These are phyloP conservation scores for Pangasius macronema DNA, from an alignment of 2,797 vertebrate genomes.

Conservation along the genomic window DNA sequence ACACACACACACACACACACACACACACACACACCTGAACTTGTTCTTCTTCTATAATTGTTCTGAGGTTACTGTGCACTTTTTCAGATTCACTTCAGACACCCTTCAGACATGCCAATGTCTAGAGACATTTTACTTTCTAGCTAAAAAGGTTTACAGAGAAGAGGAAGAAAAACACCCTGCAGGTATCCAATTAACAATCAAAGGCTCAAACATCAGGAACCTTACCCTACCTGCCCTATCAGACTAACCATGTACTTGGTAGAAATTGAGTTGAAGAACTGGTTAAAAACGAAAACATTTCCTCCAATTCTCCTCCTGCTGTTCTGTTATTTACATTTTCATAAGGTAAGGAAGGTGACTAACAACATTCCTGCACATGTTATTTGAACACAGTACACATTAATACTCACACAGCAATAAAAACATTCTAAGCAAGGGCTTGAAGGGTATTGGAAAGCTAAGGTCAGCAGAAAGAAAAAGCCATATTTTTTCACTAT, in stretches of 20 bases:
- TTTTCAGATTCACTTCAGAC: constrained; percentile 7
- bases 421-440: neutral
- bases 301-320: neutral
- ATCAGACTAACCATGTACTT: neutral
- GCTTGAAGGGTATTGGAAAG: neutral
- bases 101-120: neutral
- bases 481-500: constrained; percentile 17
- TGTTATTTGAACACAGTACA: neutral
- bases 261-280: neutral
- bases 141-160: constrained; percentile 10
- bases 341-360: neutral
- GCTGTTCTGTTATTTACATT: neutral
- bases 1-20: constrained; percentile 15
- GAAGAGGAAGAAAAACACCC: constrained; percentile 9
- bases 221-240: neutral
- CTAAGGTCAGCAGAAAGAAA: constrained; percentile 32
- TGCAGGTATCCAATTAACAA: constrained; percentile 43
- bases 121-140: constrained; percentile 10
- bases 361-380: neutral
- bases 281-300: neutral
- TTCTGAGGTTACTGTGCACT: constrained; percentile 13
- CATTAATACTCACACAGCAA: constrained; percentile 12
- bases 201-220: neutral
- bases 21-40: constrained; percentile 9
- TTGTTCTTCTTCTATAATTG: constrained; percentile 35